Evolutionary conservation across 2,113 vertebrate genomes (phyloP), one percentile per base, ranked within the genome.

Genomic region (Triplophysa rosa): DNA sequence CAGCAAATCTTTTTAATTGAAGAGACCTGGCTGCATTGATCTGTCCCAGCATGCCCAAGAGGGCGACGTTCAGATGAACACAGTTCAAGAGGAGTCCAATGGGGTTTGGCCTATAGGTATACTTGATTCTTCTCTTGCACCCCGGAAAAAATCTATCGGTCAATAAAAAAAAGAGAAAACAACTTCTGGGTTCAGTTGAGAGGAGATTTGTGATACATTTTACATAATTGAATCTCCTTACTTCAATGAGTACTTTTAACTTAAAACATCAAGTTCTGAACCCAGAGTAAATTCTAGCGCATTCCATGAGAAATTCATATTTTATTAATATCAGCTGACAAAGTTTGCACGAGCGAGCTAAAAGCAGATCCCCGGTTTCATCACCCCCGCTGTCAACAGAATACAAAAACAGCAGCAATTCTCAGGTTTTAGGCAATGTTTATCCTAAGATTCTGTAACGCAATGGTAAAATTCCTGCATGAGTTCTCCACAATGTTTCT

Each of bases 1-100:
- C 56, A 59, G 79, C 80, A 87, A 79, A 87, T 89, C 87, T 87
- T 79, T 80, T 81, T 88, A 89, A 90, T 89, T 88, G 84, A 84
- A 90, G 86, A 85, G 77, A 65, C 78, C 85, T 66, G 56, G 65
- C 67, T 77, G 40, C 78, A 87, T 87, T 89, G 85, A 90, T 89
- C 86, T 82, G 71, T 78, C 42, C 79, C 13, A 63, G 45, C 71
- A 82, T 67, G 82, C 69, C 29, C 63, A 72, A 76, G 77, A 84
- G 80, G 66, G 81, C 79, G 77, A 71, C 67, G 70, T 73, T 69
- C 14, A 67, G 47, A 77, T 56, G 45, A 77, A 79, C 14, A 75
- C 72, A 77, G 78, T 64, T 77, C 72, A 85, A 67, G 61, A 63
- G 77, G 40, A 26, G 37, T 62, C 62, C 8, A 79, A 42, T 78